Evolutionary conservation across 1,140 invertebrate genomes (phyloP), one percentile per base, ranked within the genome.

Genomic region (Ditylenchus dipsaci): DNA sequence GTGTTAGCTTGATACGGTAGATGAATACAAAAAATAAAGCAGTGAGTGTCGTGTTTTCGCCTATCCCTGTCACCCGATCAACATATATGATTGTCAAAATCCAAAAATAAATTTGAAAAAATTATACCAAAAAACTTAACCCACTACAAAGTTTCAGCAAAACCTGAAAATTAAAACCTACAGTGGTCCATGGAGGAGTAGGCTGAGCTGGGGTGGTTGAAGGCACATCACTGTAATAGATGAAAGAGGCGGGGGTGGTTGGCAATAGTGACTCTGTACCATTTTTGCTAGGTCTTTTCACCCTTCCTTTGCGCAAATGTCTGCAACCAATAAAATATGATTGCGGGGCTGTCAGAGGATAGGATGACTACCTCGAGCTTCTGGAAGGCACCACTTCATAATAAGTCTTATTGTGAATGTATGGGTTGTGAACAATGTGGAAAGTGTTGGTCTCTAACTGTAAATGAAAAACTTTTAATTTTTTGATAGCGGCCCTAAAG

Each of bases 331-430:
- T 17, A 8, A 26, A 5, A 7, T 53, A 3, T 21, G 1, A 7
- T 7, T 21, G 3, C 15, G 23, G n/a, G n/a, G n/a, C n/a, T 38
- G 11, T 7, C 23, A 3, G 49, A 19, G n/a, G n/a, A 53, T 13
- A 45, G n/a, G 11, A 15, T 53, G 15, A 53, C 3, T 26, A 56
- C 71, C 49, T 74, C 1, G 30, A 33, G 1, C 42, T 58, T 38
- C 67, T 43, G 1, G 27, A 71, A 30, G 45, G 68, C 21, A 73
- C 19, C 21, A 69, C 68, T 23, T 69, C 68, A 53, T 69, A 69
- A 42, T 49, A 69, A 11, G 68, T 72, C 43, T 56, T 38, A 26
- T 69, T 69, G 19, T 63, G 26, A 61, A 13, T 61, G 27, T 21
- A 63, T 1, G 67, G 67, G 27, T 65, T 65, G 63, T 65, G 63